Conservation (phyloP, 2,797 vertebrate species). For the Loriculus beryllinus region DNA sequence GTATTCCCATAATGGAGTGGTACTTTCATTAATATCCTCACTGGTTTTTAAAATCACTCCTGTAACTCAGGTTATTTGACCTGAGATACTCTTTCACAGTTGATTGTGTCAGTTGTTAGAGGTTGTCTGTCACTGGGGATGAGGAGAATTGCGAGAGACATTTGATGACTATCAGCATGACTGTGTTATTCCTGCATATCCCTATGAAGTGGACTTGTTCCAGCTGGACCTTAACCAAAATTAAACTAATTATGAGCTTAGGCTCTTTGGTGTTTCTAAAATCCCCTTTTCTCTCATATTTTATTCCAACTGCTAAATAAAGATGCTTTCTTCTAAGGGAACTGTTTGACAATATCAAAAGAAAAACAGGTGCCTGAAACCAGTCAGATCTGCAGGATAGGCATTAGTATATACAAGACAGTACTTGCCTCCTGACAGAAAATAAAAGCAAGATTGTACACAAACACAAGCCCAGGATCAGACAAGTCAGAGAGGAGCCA, state of each 20-base stretch:
- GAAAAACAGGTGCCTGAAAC: background rate
- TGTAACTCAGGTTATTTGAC: background rate
- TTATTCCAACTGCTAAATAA: constrained; percentile 19
- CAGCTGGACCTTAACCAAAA: constrained; percentile 35
- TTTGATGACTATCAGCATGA: constrained; percentile 24
- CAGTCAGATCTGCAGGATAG: background rate
- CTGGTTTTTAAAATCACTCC: background rate
- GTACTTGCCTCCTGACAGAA: background rate
- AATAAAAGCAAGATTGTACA: constrained; percentile 5
- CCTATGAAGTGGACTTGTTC: constrained; percentile 21
- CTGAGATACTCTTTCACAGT: background rate
- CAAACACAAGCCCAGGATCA: background rate
- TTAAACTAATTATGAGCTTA: background rate
- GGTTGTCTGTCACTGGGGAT: background rate
- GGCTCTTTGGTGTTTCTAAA: background rate
- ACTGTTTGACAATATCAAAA: constrained; percentile 2
- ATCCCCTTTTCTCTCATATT: background rate
- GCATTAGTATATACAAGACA: background rate
- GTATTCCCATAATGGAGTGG: background rate
- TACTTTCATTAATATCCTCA: background rate
- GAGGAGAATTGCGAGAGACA: background rate
- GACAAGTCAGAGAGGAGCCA: background rate
- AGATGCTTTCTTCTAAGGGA: background rate
- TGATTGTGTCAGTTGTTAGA: background rate
- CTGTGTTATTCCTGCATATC: constrained; percentile 18